phyloP scores from a whole-genome alignment of 2,888 invertebrate genomes.

The Xestia rhomboidea region DNA sequence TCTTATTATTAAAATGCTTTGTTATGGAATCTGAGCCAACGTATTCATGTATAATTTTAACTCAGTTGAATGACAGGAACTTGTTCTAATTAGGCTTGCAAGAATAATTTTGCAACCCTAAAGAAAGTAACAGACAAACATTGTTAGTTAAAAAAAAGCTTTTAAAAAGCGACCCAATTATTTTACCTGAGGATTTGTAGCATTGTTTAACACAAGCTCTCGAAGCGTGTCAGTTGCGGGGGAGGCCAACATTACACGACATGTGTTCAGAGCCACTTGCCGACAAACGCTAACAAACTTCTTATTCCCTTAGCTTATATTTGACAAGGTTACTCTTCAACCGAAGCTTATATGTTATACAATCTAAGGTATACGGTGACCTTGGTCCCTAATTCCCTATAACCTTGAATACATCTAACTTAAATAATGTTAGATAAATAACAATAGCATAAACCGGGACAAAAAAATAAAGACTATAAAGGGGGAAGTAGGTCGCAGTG shows the following conservation, averaged over 20 bases:
- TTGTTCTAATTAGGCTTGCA: neutral
- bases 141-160: neutral
- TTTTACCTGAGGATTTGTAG: neutral
- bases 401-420: neutral
- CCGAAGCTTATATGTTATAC: constrained; percentile 25
- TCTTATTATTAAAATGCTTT: neutral
- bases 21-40: neutral
- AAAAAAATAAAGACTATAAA: constrained; percentile 3
- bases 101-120: neutral
- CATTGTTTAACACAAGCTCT: constrained; percentile 12
- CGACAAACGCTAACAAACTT: constrained; percentile 38
- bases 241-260: constrained; percentile 21
- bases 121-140: neutral
- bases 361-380: neutral
- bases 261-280: constrained; percentile 39
- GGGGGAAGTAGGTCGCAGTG: constrained; percentile 9
- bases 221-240: constrained; percentile 11
- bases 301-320: constrained; percentile 35
- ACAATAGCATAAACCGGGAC: neutral
- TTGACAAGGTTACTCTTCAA: constrained; percentile 34
- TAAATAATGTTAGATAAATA: neutral
- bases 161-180: neutral
- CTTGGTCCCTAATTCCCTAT: neutral
- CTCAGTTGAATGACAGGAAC: neutral
- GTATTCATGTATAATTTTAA: neutral